Base-by-base conservation (phyloP, 2,797 vertebrate genomes). In the Gymnocypris eckloni region DNA sequence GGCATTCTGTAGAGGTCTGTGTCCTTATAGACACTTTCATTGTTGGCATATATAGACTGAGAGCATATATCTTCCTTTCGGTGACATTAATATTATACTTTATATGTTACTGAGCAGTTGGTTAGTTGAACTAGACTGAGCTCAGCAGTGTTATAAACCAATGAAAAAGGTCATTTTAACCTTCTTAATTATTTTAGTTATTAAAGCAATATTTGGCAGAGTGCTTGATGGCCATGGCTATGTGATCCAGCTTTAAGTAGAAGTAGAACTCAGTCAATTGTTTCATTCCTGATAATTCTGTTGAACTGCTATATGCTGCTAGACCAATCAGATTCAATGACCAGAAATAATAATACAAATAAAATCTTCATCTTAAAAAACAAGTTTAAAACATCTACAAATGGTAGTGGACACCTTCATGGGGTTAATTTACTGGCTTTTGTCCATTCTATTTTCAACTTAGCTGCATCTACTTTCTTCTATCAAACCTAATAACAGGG, bases 401-500 rank as follows among this genome's bases (percentile, higher is more conserved):
- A n/a, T 3, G 8, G 4, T n/a, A 69, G 13, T 41, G 52, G 16
- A 59, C 37, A 20, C 16, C 37, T 15, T 82, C 9, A 45, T 10
- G 33, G 0, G 11, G 67, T 54, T 72, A 6, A 56, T 61, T 61
- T 72, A 82, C 15, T 59, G 39, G 22, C 15, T 82, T 82, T 61
- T 22, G 43, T 33, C 18, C 52, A 33, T 43, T 12, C 52, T 72
- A 18, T 41, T 59, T 82, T 73, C 20, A 82, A 71, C 7, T 56
- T 39, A 54, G n/a, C 37, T 82, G 25, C 69, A 59, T 59, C n/a
- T 56, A 71, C 39, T 12, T 39, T 28, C 69, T 64, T 79, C 45
- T 50, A 73, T 73, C 79, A 85, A 79, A 77, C 50, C 59, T 77
- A 86, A 88, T 82, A 85, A 82, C 69, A 80, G 43, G 20, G 56